These are phyloP conservation scores for Python bivittatus DNA, from an alignment of 2,113 vertebrate genomes.

Conservation along the genomic window DNA sequence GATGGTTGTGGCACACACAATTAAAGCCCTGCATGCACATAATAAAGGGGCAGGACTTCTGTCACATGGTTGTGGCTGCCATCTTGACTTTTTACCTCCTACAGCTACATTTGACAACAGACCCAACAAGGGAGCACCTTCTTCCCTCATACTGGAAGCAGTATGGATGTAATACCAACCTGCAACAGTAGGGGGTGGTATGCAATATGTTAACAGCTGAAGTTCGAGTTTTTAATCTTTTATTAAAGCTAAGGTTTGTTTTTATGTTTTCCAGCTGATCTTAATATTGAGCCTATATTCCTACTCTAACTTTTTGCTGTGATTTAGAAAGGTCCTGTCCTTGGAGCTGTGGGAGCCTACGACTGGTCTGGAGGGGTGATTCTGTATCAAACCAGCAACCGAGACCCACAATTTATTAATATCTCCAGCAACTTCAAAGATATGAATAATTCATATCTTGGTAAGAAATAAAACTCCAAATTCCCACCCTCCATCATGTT, in stretches of 20 bases:
- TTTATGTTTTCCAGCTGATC: not conserved
- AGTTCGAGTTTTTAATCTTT: not conserved
- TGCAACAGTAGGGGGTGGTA: not conserved
- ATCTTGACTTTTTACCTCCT: no score
- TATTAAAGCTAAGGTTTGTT: not conserved
- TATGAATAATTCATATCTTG: conserved; percentile 66
- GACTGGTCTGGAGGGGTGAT: conserved; percentile 69
- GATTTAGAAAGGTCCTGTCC: conserved; percentile 46
- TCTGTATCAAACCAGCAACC: not conserved
- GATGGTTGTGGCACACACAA: no score
- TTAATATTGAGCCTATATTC: not conserved
- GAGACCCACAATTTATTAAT: conserved; percentile 54
- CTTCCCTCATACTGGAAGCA: no score
- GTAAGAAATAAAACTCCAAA: conserved; percentile 37
- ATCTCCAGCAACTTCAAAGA: conserved; percentile 42
- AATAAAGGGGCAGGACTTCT: no score
- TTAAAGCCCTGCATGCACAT: no score
- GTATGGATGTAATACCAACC: not conserved
- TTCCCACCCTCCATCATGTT: not conserved
- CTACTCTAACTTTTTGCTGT: not conserved
- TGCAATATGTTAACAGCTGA: not conserved
- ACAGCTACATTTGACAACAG: not conserved
- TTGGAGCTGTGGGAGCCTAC: conserved; percentile 68
- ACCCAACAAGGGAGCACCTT: not conserved
- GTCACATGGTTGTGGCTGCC: no score